Conservation (phyloP, 2,797 vertebrate species). For the Pyrocephalus nanus region DNA sequence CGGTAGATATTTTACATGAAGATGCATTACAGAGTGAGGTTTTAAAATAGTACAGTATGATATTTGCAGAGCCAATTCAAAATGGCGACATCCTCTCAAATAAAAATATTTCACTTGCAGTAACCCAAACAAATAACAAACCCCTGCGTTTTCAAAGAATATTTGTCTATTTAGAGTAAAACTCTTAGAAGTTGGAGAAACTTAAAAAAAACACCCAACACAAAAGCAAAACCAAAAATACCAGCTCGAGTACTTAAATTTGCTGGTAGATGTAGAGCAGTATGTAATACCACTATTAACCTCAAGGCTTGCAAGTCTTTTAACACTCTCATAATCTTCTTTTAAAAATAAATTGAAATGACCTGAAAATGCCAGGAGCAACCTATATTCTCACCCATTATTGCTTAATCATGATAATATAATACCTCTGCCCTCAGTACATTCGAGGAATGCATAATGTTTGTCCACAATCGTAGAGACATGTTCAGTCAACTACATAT, state of each 20-base stretch:
- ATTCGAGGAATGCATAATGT: neutral
- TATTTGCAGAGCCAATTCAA: neutral
- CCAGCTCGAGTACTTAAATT: neutral
- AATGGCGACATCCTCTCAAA: neutral
- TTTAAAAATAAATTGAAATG: conserved; percentile 39
- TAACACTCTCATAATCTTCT: neutral
- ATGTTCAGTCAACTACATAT: conserved; percentile 24
- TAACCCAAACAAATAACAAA: neutral
- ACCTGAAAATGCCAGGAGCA: conserved; percentile 69
- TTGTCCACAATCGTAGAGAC: conserved; percentile 28
- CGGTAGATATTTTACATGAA: neutral
- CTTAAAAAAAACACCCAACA: neutral
- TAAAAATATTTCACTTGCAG: neutral
- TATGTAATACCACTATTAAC: neutral
- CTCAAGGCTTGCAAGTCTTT: conserved; percentile 5
- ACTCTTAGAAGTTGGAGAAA: neutral
- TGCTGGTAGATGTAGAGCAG: neutral
- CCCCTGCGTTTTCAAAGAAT: accelerated
- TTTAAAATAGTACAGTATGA: neutral
- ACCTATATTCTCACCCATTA: conserved; percentile 37
- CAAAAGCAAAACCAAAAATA: neutral
- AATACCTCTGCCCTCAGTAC: conserved; percentile 20
- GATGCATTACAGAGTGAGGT: neutral
- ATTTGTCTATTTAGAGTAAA: neutral
- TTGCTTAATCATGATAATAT: conserved; percentile 65